These are phyloP conservation scores for Microcebus ravelobensis DNA, from an alignment of 2,113 vertebrate genomes.

Conservation along the genomic window DNA sequence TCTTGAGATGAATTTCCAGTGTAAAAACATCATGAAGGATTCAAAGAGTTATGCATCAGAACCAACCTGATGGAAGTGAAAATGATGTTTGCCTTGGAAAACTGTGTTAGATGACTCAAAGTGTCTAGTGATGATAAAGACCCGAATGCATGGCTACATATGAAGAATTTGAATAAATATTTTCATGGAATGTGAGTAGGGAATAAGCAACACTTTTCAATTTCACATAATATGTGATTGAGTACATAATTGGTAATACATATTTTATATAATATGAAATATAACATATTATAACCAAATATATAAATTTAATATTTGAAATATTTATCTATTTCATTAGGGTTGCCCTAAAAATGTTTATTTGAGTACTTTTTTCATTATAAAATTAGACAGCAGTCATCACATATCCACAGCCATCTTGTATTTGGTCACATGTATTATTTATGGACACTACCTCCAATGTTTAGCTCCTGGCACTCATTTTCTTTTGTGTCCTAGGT, in stretches of 20 bases:
- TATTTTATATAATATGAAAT: constrained; percentile 1
- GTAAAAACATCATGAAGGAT: neutral
- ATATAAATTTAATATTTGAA: neutral
- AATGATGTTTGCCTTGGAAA: neutral
- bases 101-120: neutral
- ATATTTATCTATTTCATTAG: constrained; percentile 3
- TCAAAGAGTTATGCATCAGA: neutral
- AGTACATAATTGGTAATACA: neutral
- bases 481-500: neutral
- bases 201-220: neutral
- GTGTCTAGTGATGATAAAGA: neutral
- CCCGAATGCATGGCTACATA: neutral
- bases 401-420: neutral
- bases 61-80: neutral
- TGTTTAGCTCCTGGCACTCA: neutral
- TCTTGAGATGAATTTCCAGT: neutral
- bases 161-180: neutral
- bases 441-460: neutral
- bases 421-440: neutral
- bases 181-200: neutral
- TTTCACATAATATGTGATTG: neutral
- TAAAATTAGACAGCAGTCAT: neutral
- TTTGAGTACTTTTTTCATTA: neutral
- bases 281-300: constrained; percentile 15
- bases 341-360: neutral